These are phyloP conservation scores for Augochlorella aurata DNA, from an alignment of 2,888 invertebrate genomes.

Conservation along the genomic window DNA sequence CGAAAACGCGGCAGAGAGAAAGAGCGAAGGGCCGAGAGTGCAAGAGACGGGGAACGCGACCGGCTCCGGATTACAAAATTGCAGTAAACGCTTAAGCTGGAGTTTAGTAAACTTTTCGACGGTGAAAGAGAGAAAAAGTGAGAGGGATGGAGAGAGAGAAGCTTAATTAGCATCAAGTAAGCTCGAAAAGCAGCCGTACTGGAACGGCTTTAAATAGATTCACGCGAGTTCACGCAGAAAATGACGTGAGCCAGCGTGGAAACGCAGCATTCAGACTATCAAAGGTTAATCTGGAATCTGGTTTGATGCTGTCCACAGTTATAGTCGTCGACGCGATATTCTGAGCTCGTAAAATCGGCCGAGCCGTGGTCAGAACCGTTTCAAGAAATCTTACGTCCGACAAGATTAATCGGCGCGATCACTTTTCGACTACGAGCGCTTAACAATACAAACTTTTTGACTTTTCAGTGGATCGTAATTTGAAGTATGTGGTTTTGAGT, in stretches of 20 bases:
- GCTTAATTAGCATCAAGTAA: conserved; percentile 62
- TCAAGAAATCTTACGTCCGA: too few species aligned
- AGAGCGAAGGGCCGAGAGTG: background rate
- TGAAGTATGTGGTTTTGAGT: too few species aligned
- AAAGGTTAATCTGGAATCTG: background rate
- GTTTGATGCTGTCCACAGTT: background rate
- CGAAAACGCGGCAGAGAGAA: background rate
- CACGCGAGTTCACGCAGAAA: conserved; percentile 61
- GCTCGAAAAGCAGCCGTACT: conserved; percentile 32
- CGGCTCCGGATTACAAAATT: conserved; percentile 52
- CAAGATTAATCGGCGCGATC: too few species aligned
- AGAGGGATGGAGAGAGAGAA: conserved; percentile 6
- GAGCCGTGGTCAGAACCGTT: too few species aligned
- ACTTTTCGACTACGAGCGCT: too few species aligned
- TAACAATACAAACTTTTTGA: too few species aligned
- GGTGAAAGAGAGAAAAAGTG: background rate
- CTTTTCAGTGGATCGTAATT: too few species aligned
- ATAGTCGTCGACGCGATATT: background rate
- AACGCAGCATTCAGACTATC: conserved; percentile 28
- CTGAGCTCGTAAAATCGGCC: too few species aligned
- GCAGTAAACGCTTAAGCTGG: conserved; percentile 52
- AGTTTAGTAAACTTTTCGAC: conserved; percentile 49
- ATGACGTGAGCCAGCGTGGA: conserved; percentile 17
- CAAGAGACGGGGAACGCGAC: background rate
- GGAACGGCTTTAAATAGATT: conserved; percentile 58